These are phyloP conservation scores for Phrynocephalus vlangalii DNA, from an alignment of 2,797 vertebrate genomes.

Conservation along the genomic window DNA sequence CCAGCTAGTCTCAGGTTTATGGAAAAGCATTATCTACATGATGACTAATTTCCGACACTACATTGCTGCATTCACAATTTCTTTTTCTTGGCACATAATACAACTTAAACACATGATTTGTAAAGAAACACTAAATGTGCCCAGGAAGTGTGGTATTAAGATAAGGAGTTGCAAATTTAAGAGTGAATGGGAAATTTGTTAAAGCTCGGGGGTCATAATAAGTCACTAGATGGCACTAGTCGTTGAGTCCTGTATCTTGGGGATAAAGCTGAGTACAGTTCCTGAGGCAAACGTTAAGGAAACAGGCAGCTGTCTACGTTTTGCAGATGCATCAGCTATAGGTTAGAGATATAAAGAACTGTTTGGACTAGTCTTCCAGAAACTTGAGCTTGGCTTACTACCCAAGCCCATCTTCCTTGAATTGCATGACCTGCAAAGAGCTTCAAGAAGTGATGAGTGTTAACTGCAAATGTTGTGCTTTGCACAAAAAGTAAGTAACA, in stretches of 20 bases:
- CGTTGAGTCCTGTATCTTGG: neutral
- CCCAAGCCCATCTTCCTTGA: neutral
- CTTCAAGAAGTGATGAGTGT: neutral
- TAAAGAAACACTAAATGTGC: neutral
- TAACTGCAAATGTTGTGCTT: neutral
- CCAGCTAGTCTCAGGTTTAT: neutral
- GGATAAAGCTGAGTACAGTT: neutral
- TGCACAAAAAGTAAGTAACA: neutral
- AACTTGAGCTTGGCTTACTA: neutral
- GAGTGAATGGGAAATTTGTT: neutral
- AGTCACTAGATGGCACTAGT: slow-evolving; percentile 69
- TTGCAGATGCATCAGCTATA: neutral
- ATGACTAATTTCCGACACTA: neutral
- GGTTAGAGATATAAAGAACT: neutral
- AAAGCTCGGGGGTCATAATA: neutral
- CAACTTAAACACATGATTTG: neutral
- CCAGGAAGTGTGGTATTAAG: neutral
- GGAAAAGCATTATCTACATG: neutral
- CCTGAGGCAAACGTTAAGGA: neutral
- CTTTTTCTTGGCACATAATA: neutral
- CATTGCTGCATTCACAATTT: neutral
- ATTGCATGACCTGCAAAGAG: neutral
- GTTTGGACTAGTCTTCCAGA: neutral
- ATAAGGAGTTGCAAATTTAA: neutral
- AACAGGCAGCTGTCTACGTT: neutral